These are phyloP conservation scores for Aricia artaxerxes DNA, from an alignment of 2,888 invertebrate genomes.

Conservation along the genomic window DNA sequence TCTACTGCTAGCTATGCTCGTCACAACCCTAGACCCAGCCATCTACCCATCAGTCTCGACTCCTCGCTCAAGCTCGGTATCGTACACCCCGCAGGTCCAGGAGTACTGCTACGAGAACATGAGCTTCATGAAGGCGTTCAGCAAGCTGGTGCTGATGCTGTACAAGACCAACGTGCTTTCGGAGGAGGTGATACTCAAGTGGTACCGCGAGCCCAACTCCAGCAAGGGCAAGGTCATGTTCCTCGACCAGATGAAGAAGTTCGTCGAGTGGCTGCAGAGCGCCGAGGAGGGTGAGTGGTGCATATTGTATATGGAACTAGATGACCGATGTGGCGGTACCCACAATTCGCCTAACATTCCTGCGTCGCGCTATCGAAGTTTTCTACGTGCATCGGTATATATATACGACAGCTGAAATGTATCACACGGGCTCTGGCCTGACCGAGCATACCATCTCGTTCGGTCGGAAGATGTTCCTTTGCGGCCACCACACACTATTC, in stretches of 20 bases:
- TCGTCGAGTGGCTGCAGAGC: constrained; percentile 98
- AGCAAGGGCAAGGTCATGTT: constrained; percentile 97
- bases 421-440: no score
- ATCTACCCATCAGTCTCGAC: not conserved
- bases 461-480: no score
- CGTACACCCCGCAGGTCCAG: constrained; percentile 82
- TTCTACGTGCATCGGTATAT: no score
- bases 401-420: no score
- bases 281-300: constrained; percentile 88
- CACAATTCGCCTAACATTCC: no score
- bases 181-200: constrained; percentile 96
- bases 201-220: constrained; percentile 97
- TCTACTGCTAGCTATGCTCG: not conserved
- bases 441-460: no score
- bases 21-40: not conserved
- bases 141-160: constrained; percentile 96
- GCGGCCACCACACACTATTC: no score
- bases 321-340: no score
- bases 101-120: constrained; percentile 99
- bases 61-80: not conserved
- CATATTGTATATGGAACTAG: no score
- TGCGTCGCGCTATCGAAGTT: no score
- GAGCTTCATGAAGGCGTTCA: constrained; percentile 99
- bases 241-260: constrained; percentile 98
- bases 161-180: constrained; percentile 98